Evolutionary conservation across 2,113 vertebrate genomes (phyloP), one percentile per base, ranked within the genome.

Genomic region (Neodon shergylaensis): DNA sequence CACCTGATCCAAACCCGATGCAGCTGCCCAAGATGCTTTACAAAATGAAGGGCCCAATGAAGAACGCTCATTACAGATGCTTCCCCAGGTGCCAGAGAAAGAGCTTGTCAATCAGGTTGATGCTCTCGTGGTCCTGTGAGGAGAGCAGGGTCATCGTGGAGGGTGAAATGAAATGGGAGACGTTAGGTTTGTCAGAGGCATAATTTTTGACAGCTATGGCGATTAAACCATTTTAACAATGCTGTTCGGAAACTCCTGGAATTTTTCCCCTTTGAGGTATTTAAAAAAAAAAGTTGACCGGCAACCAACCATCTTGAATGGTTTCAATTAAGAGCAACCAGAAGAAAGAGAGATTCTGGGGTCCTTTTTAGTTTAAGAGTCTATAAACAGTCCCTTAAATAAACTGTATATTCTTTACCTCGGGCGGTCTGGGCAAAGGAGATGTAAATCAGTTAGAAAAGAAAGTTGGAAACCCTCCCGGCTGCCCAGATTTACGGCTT

Each of bases 371-470:
- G 95, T 95, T 97, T 97, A 97, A 96, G 95, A 97, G 97, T 76
- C 96, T 97, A 98, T 98, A 98, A 97, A 98, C 96, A 96, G 96
- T 96, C 95, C 91, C 95, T 98, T 97, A 97, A 96, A 97, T 98
- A 97, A 98, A 97, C 94, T 95, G 82, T 97, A 95, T 96, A 92
- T 95, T 85, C 88, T 96, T 95, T 95, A 95, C 96, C 89, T 96
- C 52, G 0, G 81, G 73, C 28, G 0, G 92, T 97, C 96, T 89
- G 88, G 83, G 22, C 90, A 95, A 96, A 82, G 74, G 76, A 95
- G 88, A 96, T 96, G 94, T 97, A 96, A 96, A 95, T 98, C 96
- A 97, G 95, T 97, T 96, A 95, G 92, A 97, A 94, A 96, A 90
- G 91, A 95, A 97, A 92, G 77, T 91, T 98, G 95, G 94, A 94